Conservation (phyloP, 2,113 vertebrate genomes). For the Carassius gibelio region DNA sequence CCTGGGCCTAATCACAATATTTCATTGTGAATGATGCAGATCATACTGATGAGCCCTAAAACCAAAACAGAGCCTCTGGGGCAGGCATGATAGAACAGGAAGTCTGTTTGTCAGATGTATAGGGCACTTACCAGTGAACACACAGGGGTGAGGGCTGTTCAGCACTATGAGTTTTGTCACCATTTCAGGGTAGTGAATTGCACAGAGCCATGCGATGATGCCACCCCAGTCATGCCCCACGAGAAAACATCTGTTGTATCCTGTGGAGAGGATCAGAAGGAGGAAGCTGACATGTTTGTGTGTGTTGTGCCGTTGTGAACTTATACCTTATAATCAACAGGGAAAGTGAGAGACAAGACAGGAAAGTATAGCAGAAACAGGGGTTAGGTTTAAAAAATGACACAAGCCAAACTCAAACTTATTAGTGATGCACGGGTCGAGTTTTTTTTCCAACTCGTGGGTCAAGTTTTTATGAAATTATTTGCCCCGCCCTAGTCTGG, state of each 20-base stretch:
- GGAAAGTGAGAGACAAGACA: background rate
- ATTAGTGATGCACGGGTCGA: too few relatives aligned
- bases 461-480: too few relatives aligned
- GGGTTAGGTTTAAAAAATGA: background rate
- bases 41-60: slow-evolving; percentile 56
- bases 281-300: slow-evolving; percentile 31
- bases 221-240: slow-evolving; percentile 98
- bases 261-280: slow-evolving; percentile 69
- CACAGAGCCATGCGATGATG: slow-evolving; percentile 93
- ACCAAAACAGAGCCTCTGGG: slow-evolving; percentile 51
- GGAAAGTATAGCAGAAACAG: background rate
- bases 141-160: slow-evolving; percentile 94
- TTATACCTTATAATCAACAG: background rate
- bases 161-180: slow-evolving; percentile 93
- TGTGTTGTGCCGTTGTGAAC: background rate
- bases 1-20: slow-evolving; percentile 54
- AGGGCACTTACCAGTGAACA: slow-evolving; percentile 83
- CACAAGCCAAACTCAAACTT: background rate
- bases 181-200: slow-evolving; percentile 96
- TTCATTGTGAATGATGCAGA: slow-evolving; percentile 63
- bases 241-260: slow-evolving; percentile 94
- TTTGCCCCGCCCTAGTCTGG: too few relatives aligned
- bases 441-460: too few relatives aligned
- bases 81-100: background rate
- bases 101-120: background rate